Base-by-base conservation (phyloP, 2,113 vertebrate species). In the Syngnathoides biaculeatus region DNA sequence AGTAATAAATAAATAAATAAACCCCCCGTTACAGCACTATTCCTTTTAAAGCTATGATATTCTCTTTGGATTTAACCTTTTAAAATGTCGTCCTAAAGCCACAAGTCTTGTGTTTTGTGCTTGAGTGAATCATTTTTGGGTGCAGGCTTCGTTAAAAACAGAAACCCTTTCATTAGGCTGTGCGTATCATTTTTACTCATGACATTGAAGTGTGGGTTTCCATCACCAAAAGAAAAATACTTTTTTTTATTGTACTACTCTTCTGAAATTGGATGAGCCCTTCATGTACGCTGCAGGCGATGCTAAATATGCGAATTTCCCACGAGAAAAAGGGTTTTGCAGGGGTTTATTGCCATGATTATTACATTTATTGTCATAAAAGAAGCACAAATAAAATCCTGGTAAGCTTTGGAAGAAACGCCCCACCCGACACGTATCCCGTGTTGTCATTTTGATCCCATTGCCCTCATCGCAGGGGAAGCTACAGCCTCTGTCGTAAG, bases 371-470 rank as follows among this genome's bases (percentile, higher is more conserved):
- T 10, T 8, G 15, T 8, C 27, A 20, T 35, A 58, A 10, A 27
- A 50, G 48, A n/a, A n/a, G 48, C 8, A 10, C 2, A n/a, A 35
- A 35, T 3, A n/a, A 2, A 19, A 35, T 58, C 26, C 26, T 8
- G 12, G 15, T 35, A 20, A n/a, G 8, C 24, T 15, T 26, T 5
- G 24, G 24, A 14, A 13, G 27, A 17, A 4, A 27, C 3, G 13
- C 13, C 53, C 53, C 20, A 22, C 4, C 59, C 14, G 11, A 61
- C 22, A 42, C 20, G 3, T 14, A 42, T 22, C 19, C 38, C 11
- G 12, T 42, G 20, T 42, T 58, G n/a, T 66, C 66, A 55, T 58
- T 72, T 57, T 65, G 59, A 71, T 72, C 58, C 64, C 55, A 65
- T 64, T 39, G 59, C 24, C 22, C 14, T 30, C 12, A 24, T 42